These are phyloP conservation scores for Ageneiosus marmoratus DNA, from an alignment of 2,113 vertebrate species.

Conservation along the genomic window DNA sequence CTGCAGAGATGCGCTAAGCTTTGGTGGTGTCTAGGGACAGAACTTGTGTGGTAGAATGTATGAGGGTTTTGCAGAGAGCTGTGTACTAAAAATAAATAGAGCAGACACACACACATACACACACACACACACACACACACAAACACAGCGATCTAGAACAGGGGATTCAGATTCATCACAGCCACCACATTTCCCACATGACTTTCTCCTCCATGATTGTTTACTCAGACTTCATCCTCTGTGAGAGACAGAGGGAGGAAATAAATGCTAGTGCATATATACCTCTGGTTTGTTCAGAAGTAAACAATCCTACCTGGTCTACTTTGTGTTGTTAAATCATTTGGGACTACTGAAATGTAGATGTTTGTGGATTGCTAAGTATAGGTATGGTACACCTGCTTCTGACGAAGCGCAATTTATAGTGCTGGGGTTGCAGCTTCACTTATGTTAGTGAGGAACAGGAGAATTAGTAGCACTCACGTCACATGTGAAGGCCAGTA, in stretches of 20 bases:
- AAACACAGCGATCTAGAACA: conserved; percentile 41
- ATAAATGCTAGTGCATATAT: conserved; percentile 29
- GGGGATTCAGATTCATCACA: conserved; percentile 53
- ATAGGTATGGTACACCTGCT: conserved; percentile 34
- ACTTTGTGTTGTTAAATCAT: conserved; percentile 7
- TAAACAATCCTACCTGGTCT: conserved; percentile 37
- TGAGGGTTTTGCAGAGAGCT: conserved; percentile 40
- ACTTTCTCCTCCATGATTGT: conserved; percentile 39
- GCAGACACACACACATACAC: conserved; percentile 5
- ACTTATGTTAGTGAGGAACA: background rate
- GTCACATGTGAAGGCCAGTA: background rate
- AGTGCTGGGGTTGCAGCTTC: conserved; percentile 16
- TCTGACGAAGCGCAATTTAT: conserved; percentile 23
- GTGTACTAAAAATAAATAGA: conserved; percentile 54
- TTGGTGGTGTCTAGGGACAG: conserved; percentile 17
- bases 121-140: background rate
- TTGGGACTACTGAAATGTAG: conserved; percentile 29
- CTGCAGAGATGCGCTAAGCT: conserved; percentile 16
- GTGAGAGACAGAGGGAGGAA: conserved; percentile 26
- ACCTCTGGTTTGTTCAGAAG: conserved; percentile 26
- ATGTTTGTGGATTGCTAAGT: conserved; percentile 25
- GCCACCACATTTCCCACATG: conserved; percentile 46
- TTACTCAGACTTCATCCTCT: conserved; percentile 31
- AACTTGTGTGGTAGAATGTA: conserved; percentile 21
- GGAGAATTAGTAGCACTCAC: background rate